A percentile compares a stretch with the other conserved stretches of the same genome.
Evolutionary conservation across 1,140 invertebrate genomes (phyloP).

Genomic region (Littorina saxatilis): DNA sequence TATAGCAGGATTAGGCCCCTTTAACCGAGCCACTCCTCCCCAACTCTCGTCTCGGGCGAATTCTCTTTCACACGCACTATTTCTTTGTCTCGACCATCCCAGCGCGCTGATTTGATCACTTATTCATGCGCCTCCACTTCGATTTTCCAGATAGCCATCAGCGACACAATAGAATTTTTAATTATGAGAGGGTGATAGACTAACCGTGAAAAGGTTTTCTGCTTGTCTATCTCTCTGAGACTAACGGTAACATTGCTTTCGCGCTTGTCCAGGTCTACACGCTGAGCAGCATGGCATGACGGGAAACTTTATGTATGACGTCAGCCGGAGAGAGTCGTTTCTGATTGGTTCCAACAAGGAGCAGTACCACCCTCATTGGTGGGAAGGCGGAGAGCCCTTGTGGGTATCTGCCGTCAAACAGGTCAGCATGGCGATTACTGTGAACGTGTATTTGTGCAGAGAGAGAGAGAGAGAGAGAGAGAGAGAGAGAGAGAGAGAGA

Average conservation of each 20-base stretch:
- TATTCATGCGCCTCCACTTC: not conserved
- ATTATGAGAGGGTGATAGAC: not conserved
- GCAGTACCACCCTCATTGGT: conserved; percentile 68
- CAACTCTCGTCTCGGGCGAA: too few species aligned
- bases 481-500: too few species aligned
- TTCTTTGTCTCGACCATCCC: not conserved
- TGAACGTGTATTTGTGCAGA: not conserved
- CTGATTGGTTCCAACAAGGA: conserved; percentile 59
- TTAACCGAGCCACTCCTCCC: too few species aligned
- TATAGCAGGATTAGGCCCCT: too few species aligned
- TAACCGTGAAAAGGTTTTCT: not conserved
- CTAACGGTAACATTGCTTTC: not conserved
- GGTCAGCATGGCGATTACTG: conserved; percentile 31
- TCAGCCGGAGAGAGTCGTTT: conserved; percentile 58
- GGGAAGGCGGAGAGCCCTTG: conserved; percentile 73
- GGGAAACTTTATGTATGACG: conserved; percentile 76
- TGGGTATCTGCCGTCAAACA: conserved; percentile 73
- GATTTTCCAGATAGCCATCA: not conserved
- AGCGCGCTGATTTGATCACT: not conserved
- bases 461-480: too few species aligned
- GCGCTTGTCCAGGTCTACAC: conserved; percentile 61
- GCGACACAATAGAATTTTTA: too few species aligned
- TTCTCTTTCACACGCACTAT: not conserved
- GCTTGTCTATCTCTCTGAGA: not conserved
- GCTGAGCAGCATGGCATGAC: conserved; percentile 68